Percentiles rank a stretch among this genome's conserved stretches.
Conservation (phyloP, 2,888 invertebrate genomes). For the Nomada flava region DNA sequence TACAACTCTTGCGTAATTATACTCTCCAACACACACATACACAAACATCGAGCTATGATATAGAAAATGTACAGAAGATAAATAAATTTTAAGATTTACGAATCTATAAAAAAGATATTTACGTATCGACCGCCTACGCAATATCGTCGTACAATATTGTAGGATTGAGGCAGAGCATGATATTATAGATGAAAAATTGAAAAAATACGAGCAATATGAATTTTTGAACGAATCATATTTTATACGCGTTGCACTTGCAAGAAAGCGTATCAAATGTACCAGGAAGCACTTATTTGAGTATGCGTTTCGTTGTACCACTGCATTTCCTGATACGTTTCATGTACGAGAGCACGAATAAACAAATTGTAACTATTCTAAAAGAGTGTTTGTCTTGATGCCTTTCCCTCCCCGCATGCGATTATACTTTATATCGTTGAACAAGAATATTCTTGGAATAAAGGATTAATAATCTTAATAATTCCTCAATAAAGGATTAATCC, state of each 20-base stretch:
- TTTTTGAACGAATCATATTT: constrained; percentile 68
- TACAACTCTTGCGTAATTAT: background rate
- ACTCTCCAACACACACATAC: too few species aligned
- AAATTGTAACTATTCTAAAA: constrained; percentile 63
- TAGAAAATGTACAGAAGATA: constrained; percentile 46
- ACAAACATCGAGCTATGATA: constrained; percentile 10
- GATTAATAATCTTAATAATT: too few species aligned
- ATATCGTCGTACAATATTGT: constrained; percentile 48
- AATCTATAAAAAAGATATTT: constrained; percentile 65
- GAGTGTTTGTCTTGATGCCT: background rate
- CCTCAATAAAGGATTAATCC: too few species aligned
- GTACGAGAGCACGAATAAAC: constrained; percentile 68
- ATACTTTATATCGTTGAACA: background rate
- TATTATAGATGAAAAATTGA: background rate
- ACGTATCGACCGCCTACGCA: constrained; percentile 51
- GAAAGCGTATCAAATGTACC: constrained; percentile 64
- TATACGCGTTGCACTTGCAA: constrained; percentile 55
- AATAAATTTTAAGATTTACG: constrained; percentile 48
- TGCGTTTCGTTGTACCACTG: constrained; percentile 9
- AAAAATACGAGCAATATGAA: constrained; percentile 42
- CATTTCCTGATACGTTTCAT: constrained; percentile 68
- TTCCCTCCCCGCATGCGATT: too few species aligned
- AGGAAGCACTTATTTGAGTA: constrained; percentile 26
- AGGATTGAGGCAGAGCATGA: constrained; percentile 28
- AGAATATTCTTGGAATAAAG: too few species aligned